phyloP scores from a whole-genome alignment of 2,888 invertebrate species.

The Euzophera pinguis region DNA sequence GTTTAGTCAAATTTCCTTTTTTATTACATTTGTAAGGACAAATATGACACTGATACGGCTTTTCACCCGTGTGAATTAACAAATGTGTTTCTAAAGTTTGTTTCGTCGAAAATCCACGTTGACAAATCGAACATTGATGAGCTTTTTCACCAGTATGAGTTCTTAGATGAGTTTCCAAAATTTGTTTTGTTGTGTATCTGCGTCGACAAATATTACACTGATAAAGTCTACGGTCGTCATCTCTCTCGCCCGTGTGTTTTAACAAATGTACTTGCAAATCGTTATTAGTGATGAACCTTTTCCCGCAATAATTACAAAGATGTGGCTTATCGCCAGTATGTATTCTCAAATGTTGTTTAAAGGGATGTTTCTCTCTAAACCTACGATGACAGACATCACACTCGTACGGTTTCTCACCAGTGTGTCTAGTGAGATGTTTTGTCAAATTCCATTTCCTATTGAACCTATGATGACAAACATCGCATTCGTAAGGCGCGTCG shows the following conservation, averaged over 20 bases:
- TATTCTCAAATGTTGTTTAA: background rate
- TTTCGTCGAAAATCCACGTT: background rate
- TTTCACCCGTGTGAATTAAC: background rate
- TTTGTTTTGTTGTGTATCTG: background rate
- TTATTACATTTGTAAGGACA: constrained; percentile 3
- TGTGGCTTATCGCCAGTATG: background rate
- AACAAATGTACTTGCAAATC: background rate
- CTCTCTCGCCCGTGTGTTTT: constrained; percentile 1
- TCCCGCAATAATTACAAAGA: constrained; percentile 5
- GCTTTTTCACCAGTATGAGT: constrained; percentile 2
- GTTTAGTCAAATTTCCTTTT: constrained; percentile 5
- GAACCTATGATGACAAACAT: constrained; percentile 7
- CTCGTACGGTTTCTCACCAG: constrained; percentile 8
- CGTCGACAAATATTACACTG: background rate
- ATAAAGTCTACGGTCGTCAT: background rate
- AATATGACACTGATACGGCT: constrained; percentile 2
- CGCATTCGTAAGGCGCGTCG: constrained; percentile 2
- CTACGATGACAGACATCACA: constrained; percentile 2
- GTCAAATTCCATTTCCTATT: background rate
- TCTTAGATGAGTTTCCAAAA: background rate
- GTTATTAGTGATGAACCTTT: background rate
- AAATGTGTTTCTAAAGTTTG: background rate
- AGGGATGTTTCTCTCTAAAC: constrained; percentile 5
- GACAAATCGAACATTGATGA: background rate
- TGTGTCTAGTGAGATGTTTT: constrained; percentile 4